A percentile compares a stretch with the other conserved stretches of the same genome.
These are phyloP conservation scores for Strigamia crassipes DNA, from an alignment of 2,888 invertebrate genomes.

Conservation along the genomic window DNA sequence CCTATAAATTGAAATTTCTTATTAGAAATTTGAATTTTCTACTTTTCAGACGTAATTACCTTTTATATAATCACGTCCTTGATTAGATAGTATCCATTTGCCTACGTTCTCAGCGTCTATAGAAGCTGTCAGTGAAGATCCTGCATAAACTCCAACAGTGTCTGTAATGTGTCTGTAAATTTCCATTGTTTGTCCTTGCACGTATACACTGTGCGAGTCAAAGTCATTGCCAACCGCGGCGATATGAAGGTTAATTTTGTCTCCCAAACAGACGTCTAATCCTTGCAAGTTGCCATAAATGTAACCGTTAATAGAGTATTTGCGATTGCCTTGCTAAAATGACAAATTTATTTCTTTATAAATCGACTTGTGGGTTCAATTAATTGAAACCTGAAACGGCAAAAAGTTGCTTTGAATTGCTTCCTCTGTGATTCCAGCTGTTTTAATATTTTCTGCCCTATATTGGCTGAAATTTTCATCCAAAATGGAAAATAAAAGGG, in stretches of 20 bases:
- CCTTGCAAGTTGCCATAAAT: conserved; percentile 51
- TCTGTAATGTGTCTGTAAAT: not conserved
- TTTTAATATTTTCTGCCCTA: conserved; percentile 50
- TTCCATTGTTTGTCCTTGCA: conserved; percentile 51
- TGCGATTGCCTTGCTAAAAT: conserved; percentile 50
- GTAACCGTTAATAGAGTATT: conserved; percentile 51
- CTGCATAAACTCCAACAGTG: conserved; percentile 8
- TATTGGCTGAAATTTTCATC: conserved; percentile 52
- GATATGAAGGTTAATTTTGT: conserved; percentile 51
- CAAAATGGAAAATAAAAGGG: conserved; percentile 50
- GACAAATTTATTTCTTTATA: not conserved
- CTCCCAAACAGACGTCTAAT: conserved; percentile 49
- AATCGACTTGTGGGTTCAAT: no score
- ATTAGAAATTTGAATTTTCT: no score
- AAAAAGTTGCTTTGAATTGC: not conserved
- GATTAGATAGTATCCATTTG: not conserved
- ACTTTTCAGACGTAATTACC: no score
- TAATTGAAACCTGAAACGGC: conserved; percentile 17
- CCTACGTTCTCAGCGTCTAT: not conserved
- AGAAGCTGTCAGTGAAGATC: not conserved
- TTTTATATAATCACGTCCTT: not conserved
- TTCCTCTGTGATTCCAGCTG: not conserved
- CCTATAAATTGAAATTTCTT: not conserved
- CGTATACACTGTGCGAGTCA: conserved; percentile 51
- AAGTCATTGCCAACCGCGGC: conserved; percentile 51